Conservation (phyloP, 2,888 invertebrate genomes). For the Lumbricus terrestris region DNA sequence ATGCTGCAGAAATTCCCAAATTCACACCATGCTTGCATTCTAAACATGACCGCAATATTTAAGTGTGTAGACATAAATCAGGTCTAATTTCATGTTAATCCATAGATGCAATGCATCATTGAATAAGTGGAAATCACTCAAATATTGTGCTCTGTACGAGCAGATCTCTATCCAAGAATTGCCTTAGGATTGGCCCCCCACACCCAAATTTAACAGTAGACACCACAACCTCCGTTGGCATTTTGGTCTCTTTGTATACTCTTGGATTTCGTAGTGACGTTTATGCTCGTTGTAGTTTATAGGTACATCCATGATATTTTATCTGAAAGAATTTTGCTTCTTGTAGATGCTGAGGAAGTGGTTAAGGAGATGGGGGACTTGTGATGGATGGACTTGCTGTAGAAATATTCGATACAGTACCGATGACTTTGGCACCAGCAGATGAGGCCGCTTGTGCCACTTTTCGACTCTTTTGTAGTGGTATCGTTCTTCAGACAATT, state of each 20-base stretch:
- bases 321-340: neutral
- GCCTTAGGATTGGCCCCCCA: neutral
- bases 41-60: too few relatives aligned
- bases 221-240: neutral
- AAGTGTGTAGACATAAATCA: too few relatives aligned
- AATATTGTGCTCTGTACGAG: neutral
- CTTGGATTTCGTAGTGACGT: neutral
- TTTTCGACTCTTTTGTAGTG: neutral
- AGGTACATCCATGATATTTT: neutral
- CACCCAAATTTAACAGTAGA: neutral
- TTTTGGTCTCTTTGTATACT: neutral
- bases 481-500: neutral
- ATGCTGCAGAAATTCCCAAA: too few relatives aligned
- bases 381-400: neutral
- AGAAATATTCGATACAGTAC: neutral
- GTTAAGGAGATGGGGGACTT: slow-evolving; percentile 14
- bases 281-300: neutral
- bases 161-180: neutral
- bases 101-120: too few relatives aligned
- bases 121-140: neutral
- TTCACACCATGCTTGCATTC: too few relatives aligned
- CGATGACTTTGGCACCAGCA: neutral
- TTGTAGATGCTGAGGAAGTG: neutral
- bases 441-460: neutral
- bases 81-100: too few relatives aligned